Conservation (phyloP, 1,140 invertebrate species). For the Diplogasteroides magnus region DNA sequence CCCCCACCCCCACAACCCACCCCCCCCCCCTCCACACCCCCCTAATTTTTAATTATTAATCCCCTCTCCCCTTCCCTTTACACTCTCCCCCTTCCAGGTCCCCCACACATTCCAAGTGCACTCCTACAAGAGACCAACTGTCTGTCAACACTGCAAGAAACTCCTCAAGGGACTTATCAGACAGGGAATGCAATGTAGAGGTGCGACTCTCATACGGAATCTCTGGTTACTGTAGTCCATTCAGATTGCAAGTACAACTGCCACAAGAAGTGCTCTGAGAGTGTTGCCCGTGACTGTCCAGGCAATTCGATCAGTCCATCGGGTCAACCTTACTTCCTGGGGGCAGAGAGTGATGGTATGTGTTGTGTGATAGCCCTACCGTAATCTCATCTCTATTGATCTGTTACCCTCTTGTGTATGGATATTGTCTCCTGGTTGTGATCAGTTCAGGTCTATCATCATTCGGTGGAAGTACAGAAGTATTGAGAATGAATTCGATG, state of each 20-base stretch:
- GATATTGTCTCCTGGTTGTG: too few relatives aligned
- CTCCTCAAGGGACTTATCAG: constrained; percentile 88
- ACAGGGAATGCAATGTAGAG: constrained; percentile 90
- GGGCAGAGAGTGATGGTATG: constrained; percentile 44
- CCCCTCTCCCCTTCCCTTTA: too few relatives aligned
- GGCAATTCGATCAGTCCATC: constrained; percentile 64
- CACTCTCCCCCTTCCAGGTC: constrained; percentile 15
- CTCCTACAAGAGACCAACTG: constrained; percentile 85
- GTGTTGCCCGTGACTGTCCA: constrained; percentile 89
- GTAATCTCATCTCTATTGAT: too few relatives aligned
- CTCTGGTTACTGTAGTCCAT: background rate
- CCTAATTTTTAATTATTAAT: too few relatives aligned
- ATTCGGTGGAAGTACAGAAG: constrained; percentile 42
- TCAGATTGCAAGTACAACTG: constrained; percentile 92
- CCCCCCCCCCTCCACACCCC: background rate
- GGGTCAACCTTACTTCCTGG: constrained; percentile 32
- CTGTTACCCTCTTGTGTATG: too few relatives aligned
- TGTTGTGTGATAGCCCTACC: too few relatives aligned
- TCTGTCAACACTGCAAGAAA: constrained; percentile 91
- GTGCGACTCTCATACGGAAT: constrained; percentile 49
- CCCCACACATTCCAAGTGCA: constrained; percentile 60
- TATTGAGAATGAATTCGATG: constrained; percentile 46
- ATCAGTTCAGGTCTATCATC: background rate
- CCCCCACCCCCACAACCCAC: too few relatives aligned
- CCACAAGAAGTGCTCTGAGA: constrained; percentile 90